Evolutionary conservation across 2,113 vertebrate species (phyloP).

Genomic region (Syngnathoides biaculeatus): DNA sequence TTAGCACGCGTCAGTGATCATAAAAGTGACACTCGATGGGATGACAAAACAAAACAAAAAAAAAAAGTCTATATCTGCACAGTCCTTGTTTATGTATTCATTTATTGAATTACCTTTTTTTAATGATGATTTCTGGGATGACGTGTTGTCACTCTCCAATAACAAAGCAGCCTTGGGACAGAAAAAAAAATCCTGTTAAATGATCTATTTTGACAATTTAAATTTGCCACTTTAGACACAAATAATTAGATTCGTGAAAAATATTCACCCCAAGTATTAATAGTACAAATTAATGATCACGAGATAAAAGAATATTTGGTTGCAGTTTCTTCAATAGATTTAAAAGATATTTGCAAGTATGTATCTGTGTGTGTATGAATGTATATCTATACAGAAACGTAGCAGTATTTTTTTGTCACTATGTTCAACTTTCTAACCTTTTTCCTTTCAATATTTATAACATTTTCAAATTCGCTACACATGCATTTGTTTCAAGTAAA

Average conservation of each 20-base stretch:
- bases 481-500: background rate
- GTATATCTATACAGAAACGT: no score
- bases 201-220: background rate
- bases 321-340: background rate
- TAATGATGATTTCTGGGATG: background rate
- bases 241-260: no score
- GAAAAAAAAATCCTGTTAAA: conserved; percentile 2
- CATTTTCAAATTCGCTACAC: background rate
- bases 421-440: background rate
- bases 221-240: background rate
- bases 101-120: background rate
- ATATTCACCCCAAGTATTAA: no score
- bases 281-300: background rate
- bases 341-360: background rate
- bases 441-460: background rate
- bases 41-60: background rate
- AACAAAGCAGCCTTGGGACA: conserved; percentile 23
- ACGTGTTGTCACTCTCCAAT: conserved; percentile 3
- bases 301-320: background rate
- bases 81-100: background rate
- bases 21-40: conserved; percentile 12
- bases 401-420: background rate
- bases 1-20: conserved; percentile 30
- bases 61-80: background rate
- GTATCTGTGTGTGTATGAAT: no score